These are phyloP conservation scores for Paralichthys olivaceus DNA, from an alignment of 2,113 vertebrate genomes.

Conservation along the genomic window DNA sequence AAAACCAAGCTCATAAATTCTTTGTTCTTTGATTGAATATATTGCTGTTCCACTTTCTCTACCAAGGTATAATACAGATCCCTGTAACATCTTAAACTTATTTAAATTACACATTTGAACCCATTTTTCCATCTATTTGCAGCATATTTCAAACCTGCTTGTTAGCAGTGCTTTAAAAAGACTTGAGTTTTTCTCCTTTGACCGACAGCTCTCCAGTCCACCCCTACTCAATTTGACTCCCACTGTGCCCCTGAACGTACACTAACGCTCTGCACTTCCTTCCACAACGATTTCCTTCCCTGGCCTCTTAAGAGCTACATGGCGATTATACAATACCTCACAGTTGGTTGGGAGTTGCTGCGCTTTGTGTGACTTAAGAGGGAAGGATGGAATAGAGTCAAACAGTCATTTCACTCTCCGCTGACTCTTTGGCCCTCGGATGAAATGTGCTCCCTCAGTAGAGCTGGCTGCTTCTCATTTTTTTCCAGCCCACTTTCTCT, in stretches of 20 bases:
- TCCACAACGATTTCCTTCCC: conserved; percentile 65
- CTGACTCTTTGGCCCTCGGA: conserved; percentile 71
- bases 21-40: not conserved
- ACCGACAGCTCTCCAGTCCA: conserved; percentile 28
- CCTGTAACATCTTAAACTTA: not conserved
- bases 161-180: not conserved
- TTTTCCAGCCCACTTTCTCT: conserved; percentile 35
- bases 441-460: conserved; percentile 66
- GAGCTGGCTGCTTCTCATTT: conserved; percentile 24
- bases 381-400: conserved; percentile 74
- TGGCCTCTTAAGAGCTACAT: conserved; percentile 63
- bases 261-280: conserved; percentile 63
- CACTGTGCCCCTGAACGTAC: conserved; percentile 57
- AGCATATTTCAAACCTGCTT: not conserved
- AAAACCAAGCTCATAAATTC: not conserved
- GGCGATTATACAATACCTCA: conserved; percentile 64
- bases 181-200: not conserved
- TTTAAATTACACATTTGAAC: not conserved
- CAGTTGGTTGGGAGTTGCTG: conserved; percentile 63
- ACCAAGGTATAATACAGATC: not conserved
- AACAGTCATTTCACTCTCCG: conserved; percentile 78
- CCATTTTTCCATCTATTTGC: not conserved
- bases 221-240: conserved; percentile 53
- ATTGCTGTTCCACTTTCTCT: not conserved
- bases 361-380: conserved; percentile 75